Evolutionary conservation across 2,113 vertebrate genomes (phyloP).

Genomic region (Mormyrus lacerda): DNA sequence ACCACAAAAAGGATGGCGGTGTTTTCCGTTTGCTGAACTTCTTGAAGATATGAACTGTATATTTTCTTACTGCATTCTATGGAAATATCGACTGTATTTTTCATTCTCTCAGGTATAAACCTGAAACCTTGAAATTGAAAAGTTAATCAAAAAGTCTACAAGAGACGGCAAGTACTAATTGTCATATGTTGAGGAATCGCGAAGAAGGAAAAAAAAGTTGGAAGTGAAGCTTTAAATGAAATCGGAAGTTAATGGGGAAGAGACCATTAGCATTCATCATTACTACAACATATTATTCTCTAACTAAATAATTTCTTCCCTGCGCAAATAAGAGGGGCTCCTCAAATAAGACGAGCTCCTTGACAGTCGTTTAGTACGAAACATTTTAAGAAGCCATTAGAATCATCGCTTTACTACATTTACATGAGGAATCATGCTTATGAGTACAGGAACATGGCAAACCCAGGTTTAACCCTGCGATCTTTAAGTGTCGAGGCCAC

Average conservation of each 20-base stretch:
- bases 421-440: neutral
- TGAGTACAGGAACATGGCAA: neutral
- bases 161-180: neutral
- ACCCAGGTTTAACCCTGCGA: neutral
- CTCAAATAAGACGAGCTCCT: neutral
- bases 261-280: slow-evolving; percentile 9
- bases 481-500: neutral
- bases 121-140: neutral
- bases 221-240: neutral
- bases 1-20: neutral
- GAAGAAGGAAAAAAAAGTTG: too few relatives aligned
- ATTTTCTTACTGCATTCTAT: neutral
- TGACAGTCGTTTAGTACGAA: neutral
- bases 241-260: slow-evolving; percentile 1
- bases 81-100: neutral
- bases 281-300: neutral
- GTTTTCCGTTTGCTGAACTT: neutral
- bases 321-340: neutral
- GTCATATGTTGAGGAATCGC: neutral
- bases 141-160: neutral
- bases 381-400: neutral
- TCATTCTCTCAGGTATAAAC: neutral
- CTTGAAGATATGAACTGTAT: neutral
- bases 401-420: neutral
- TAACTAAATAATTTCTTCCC: neutral